Conservation (phyloP, 53 echinoderm and acorn worm genomes). For the Glandiceps talaboti region DNA sequence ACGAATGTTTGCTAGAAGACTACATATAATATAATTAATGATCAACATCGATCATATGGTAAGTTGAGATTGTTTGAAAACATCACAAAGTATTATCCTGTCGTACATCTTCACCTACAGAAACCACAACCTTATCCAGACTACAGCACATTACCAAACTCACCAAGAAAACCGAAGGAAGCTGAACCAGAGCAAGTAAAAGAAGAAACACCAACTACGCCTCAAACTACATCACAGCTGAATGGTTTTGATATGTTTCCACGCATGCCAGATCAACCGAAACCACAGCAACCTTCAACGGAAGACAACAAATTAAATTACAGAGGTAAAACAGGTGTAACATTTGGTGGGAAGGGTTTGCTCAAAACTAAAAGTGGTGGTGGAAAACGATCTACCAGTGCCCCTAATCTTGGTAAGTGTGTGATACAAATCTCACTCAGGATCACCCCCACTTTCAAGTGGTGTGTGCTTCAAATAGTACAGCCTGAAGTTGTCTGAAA, state of each 20-base stretch:
- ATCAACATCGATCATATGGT: no score
- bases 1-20: no score
- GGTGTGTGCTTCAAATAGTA: no score
- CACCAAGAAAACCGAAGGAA: neutral
- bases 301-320: neutral
- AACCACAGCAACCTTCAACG: neutral
- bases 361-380: conserved; percentile 36
- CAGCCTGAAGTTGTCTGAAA: no score
- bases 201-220: neutral
- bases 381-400: conserved; percentile 79
- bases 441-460: no score
- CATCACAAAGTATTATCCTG: no score
- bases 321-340: conserved; percentile 10
- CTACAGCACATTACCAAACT: neutral
- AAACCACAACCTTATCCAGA: neutral
- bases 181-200: neutral
- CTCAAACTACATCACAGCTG: neutral
- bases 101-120: neutral
- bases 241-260: neutral
- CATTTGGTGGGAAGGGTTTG: conserved; percentile 71
- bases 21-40: no score
- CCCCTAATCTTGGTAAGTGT: conserved; percentile 89
- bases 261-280: neutral
- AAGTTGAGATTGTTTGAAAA: no score
- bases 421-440: neutral